Conservation (phyloP, 2,113 vertebrate species). For the Upupa epops region DNA sequence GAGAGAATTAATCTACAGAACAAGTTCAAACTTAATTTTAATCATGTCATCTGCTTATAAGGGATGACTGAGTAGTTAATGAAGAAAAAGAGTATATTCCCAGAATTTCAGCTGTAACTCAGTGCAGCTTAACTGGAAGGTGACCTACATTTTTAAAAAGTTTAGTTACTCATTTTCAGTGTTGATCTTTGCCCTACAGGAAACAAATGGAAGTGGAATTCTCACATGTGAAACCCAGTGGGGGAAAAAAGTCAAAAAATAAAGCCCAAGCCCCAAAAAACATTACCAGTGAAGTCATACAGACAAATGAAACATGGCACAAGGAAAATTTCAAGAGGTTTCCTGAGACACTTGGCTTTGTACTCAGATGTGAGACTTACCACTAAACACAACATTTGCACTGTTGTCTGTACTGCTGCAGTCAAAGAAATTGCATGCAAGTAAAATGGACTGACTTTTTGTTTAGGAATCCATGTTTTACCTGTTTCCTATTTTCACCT, state of each 20-base stretch:
- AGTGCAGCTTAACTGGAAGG: background rate
- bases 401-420: background rate
- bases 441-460: background rate
- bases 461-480: background rate
- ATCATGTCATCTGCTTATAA: constrained; percentile 51
- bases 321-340: background rate
- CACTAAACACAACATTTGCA: background rate
- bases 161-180: background rate
- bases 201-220: background rate
- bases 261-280: background rate
- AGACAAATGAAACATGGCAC: rapidly evolving
- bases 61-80: constrained; percentile 45
- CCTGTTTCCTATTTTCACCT: background rate
- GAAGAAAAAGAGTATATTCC: constrained; percentile 48
- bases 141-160: background rate
- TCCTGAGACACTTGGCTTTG: background rate
- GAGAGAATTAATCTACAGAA: constrained; percentile 59
- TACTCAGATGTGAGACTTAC: background rate
- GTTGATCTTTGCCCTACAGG: background rate
- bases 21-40: constrained; percentile 63
- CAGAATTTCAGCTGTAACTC: constrained; percentile 56
- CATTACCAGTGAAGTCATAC: background rate
- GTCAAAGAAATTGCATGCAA: background rate
- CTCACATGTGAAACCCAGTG: background rate
- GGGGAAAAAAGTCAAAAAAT: rapidly evolving